Conservation (phyloP, 2,888 invertebrate species). For the Bombylius discolor region DNA sequence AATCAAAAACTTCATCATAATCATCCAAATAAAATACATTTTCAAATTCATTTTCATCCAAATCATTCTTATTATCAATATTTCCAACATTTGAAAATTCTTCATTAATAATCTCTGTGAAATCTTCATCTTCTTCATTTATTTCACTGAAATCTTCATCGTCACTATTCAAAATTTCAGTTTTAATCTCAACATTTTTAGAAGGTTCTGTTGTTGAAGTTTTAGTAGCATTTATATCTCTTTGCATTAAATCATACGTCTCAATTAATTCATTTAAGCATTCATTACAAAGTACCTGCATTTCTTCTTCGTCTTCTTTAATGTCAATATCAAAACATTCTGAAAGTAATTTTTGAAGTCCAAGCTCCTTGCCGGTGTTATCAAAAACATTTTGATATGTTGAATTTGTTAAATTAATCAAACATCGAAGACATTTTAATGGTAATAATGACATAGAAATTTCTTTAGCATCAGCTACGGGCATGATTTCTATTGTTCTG, state of each 20-base stretch:
- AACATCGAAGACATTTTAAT: conserved; percentile 22
- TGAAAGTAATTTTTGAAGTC: conserved; percentile 20
- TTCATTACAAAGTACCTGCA: conserved; percentile 22
- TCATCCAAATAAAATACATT: conserved; percentile 10
- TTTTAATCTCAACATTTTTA: background rate
- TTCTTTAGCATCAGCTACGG: background rate
- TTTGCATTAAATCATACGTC: conserved; percentile 22
- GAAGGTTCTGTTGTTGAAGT: background rate
- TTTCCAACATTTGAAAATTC: background rate
- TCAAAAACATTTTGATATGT: conserved; percentile 27
- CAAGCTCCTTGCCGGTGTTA: conserved; percentile 28
- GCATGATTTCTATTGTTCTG: background rate
- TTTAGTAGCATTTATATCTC: background rate
- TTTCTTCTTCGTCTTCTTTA: conserved; percentile 4
- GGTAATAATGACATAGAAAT: no score
- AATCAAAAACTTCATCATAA: conserved; percentile 5
- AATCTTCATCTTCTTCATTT: conserved; percentile 2
- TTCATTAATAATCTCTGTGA: background rate
- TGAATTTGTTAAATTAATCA: conserved; percentile 6
- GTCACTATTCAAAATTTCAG: background rate
- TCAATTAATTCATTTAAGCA: conserved; percentile 27
- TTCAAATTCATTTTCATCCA: background rate
- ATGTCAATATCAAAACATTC: conserved; percentile 22
- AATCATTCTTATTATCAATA: background rate
- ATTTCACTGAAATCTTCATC: background rate